Percentiles rank a stretch among this genome's conserved stretches.
Conservation (phyloP, 2,888 invertebrate genomes). For the Drosophila flavopinicola region DNA sequence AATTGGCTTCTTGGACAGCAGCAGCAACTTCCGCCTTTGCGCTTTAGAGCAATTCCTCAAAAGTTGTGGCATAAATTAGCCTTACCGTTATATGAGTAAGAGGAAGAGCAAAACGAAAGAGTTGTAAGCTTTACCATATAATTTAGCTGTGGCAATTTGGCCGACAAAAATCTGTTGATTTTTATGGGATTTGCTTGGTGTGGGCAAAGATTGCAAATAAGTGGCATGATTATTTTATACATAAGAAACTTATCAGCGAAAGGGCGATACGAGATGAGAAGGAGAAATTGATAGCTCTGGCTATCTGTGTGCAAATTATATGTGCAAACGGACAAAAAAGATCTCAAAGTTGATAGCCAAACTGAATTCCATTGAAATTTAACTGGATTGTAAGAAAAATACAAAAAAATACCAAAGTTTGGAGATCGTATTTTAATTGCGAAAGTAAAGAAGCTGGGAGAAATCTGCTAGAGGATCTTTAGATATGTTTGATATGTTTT, state of each 20-base stretch:
- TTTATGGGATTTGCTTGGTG: conserved; percentile 47
- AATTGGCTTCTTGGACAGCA: conserved; percentile 71
- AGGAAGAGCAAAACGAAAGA: background rate
- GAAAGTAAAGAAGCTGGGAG: background rate
- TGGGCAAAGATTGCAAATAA: conserved; percentile 27
- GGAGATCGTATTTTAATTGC: no score
- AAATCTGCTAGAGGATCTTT: no score
- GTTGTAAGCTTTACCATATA: conserved; percentile 48
- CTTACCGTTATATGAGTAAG: conserved; percentile 59
- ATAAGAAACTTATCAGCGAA: conserved; percentile 21
- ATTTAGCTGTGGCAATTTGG: conserved; percentile 65
- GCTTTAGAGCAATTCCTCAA: conserved; percentile 58
- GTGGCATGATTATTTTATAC: conserved; percentile 40
- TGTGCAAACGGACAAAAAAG: background rate
- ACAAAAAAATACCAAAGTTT: no score
- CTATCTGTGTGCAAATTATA: conserved; percentile 23
- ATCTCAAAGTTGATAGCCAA: background rate
- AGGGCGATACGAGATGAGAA: conserved; percentile 6
- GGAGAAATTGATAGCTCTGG: conserved; percentile 33
- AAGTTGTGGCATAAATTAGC: conserved; percentile 72
- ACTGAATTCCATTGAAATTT: background rate
- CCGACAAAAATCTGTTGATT: conserved; percentile 56
- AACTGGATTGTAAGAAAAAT: no score
- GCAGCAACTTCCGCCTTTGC: conserved; percentile 71
- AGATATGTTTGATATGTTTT: no score